phyloP scores from a whole-genome alignment of 2,113 vertebrate genomes.

The Pelodiscus sinensis region DNA sequence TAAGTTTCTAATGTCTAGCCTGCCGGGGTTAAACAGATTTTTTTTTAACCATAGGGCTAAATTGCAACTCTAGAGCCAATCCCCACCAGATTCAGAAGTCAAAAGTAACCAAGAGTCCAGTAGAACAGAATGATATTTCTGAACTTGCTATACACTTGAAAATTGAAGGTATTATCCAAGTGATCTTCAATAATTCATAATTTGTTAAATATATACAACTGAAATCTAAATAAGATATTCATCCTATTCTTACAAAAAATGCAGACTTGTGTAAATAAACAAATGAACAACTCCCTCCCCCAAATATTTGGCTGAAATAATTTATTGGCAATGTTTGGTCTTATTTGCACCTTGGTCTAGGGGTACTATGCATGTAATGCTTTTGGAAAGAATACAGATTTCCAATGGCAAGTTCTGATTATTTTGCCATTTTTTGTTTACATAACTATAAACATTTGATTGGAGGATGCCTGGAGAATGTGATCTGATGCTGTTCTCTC shows the following conservation, averaged over 20 bases:
- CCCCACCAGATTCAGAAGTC: background rate
- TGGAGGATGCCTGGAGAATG: background rate
- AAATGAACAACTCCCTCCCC: background rate
- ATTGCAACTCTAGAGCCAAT: background rate
- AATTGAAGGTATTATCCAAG: background rate
- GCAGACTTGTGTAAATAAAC: background rate
- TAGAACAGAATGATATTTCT: slow-evolving; percentile 34
- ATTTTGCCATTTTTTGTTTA: background rate
- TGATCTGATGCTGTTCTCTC: fast-evolving
- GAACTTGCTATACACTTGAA: slow-evolving; percentile 5
- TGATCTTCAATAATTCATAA: background rate
- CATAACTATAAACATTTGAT: background rate
- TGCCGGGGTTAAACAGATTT: background rate
- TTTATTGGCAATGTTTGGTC: background rate
- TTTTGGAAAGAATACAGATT: background rate
- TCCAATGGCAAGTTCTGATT: background rate
- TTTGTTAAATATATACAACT: background rate
- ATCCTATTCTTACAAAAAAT: background rate
- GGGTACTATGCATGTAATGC: background rate
- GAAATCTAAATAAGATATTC: background rate
- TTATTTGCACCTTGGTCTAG: background rate
- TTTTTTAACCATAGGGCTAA: background rate
- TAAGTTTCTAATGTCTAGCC: background rate
- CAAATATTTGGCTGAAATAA: background rate
- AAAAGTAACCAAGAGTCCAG: background rate